Evolutionary conservation across 2,113 vertebrate species (phyloP).

Genomic region (Phrynosoma platyrhinos): DNA sequence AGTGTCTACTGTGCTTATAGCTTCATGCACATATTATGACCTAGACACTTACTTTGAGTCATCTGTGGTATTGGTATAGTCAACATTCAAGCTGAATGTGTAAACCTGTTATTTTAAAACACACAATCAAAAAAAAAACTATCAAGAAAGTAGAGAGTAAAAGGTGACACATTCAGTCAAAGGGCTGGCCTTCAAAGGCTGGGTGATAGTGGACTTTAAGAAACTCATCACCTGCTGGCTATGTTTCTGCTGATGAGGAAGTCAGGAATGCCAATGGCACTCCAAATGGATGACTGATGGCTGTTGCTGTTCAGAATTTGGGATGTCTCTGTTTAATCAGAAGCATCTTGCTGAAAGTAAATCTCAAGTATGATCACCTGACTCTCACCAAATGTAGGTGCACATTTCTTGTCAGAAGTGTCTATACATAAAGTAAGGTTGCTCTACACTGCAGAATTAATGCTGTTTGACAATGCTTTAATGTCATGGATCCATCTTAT

Average conservation of each 20-base stretch:
- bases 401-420: not conserved
- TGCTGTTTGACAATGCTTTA: too few relatives aligned
- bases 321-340: not conserved
- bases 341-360: not conserved
- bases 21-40: not conserved
- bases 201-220: not conserved
- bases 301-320: not conserved
- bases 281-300: not conserved
- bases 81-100: conserved; percentile 10
- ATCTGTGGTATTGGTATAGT: not conserved
- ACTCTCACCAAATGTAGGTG: not conserved
- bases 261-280: not conserved
- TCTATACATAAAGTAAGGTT: too few relatives aligned
- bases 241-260: not conserved
- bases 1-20: not conserved
- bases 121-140: not conserved
- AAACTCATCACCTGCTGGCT: not conserved
- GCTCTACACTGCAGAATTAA: too few relatives aligned
- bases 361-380: not conserved
- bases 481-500: too few relatives aligned
- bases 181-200: not conserved
- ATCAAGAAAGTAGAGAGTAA: not conserved
- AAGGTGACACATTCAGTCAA: not conserved
- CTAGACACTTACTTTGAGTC: not conserved
- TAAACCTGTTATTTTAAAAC: conserved; percentile 14